Evolutionary conservation across 2,113 vertebrate genomes (phyloP), one percentile per base, ranked within the genome.

Genomic region (Leucopternis melanops): DNA sequence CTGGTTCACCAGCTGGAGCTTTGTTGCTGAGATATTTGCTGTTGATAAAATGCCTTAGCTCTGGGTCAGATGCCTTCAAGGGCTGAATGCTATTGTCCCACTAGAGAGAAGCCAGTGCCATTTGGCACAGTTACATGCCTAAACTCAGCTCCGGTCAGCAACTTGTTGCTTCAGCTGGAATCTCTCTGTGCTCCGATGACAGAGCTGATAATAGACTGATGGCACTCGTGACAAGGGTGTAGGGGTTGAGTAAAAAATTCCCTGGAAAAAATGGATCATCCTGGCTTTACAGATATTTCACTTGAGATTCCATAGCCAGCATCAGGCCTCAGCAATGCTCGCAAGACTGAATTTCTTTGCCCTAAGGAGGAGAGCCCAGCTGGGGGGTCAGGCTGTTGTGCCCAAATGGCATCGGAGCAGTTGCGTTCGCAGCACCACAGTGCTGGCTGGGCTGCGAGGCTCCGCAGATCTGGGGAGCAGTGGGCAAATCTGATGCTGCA

Each of bases 261-360:
- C 58, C 70, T 92, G 90, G 94, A 88, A 88, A 83, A 95, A 94
- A 65, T n/a, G 49, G 81, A 92, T 96, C 95, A 91, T 72, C 78
- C 61, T 40, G 71, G 69, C 78, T 81, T 91, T 74, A 34, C 80
- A 83, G 67, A 61, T 47, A 47, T 8, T 88, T 59, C n/a, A 38
- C 72, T 8, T 59, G 82, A 61, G 54, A 59, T 93, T 75, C 52
- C 52, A 31, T 16, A 40, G 62, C 62, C 49, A 71, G 10, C 65
- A 42, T 4, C 1, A 4, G 40, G 49, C 57, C 83, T 57, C 26
- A 1, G 66, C 67, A 73, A 8, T 13, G 77, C 57, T 81, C 3
- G 4, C 40, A 34, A 32, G 57, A 10, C n/a, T 71, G 67, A 27
- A 9, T 45, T 86, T 34, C 47, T 11, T 13, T 26, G 44, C 38